These are phyloP conservation scores for Pasiphila rectangulata DNA, from an alignment of 2,888 invertebrate genomes.

Conservation along the genomic window DNA sequence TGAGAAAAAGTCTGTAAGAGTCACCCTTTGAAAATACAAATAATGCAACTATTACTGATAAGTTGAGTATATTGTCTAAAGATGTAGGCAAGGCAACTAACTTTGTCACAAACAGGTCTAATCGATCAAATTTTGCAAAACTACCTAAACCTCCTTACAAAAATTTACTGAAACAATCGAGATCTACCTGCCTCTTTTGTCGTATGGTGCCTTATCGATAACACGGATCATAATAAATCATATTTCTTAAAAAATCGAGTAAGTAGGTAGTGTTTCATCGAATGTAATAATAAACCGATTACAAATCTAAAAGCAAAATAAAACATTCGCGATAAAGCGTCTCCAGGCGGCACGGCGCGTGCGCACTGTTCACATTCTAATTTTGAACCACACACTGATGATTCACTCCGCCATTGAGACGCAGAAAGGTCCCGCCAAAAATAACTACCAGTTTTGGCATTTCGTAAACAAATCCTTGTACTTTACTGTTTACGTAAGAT, in stretches of 20 bases:
- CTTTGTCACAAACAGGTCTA: too few relatives aligned
- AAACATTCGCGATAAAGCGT: constrained; percentile 17
- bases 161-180: too few relatives aligned
- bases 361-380: constrained; percentile 54
- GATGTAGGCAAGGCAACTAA: too few relatives aligned
- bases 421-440: constrained; percentile 55
- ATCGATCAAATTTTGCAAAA: too few relatives aligned
- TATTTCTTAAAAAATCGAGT: neutral
- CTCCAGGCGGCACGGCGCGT: constrained; percentile 34
- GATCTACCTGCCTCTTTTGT: too few relatives aligned
- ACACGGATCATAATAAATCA: too few relatives aligned
- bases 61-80: too few relatives aligned
- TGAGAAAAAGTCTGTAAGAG: too few relatives aligned
- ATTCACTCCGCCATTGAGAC: constrained; percentile 64
- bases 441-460: constrained; percentile 52
- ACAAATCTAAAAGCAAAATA: constrained; percentile 16
- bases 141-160: too few relatives aligned
- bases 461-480: constrained; percentile 47
- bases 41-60: too few relatives aligned
- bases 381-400: constrained; percentile 53
- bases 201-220: too few relatives aligned
- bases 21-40: too few relatives aligned
- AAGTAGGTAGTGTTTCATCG: neutral
- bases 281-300: constrained; percentile 23
- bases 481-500: constrained; percentile 28